Conservation (phyloP, 2,113 vertebrate genomes). For the Anhinga anhinga region DNA sequence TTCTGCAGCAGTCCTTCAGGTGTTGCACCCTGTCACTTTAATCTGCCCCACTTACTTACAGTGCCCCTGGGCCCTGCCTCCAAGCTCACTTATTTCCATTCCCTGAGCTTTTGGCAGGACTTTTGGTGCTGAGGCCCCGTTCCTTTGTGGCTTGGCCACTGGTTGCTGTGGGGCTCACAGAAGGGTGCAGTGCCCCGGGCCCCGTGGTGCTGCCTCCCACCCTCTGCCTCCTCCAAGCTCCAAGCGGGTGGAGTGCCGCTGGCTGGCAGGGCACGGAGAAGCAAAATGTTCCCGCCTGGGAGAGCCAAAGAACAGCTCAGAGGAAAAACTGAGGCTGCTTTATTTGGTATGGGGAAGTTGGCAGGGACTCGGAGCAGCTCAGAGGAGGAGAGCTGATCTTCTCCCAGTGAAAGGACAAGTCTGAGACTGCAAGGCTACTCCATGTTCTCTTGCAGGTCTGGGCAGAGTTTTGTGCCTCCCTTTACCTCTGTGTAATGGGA, state of each 20-base stretch:
- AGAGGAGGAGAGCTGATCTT: background rate
- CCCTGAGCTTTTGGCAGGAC: background rate
- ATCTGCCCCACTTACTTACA: background rate
- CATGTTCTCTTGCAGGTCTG: background rate
- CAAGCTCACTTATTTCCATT: background rate
- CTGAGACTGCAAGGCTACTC: background rate
- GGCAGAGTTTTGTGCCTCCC: background rate
- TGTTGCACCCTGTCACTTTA: background rate
- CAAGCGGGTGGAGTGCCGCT: background rate
- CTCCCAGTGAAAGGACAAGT: background rate
- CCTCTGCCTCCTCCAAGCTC: background rate
- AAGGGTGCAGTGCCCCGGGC: background rate
- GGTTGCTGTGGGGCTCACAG: background rate
- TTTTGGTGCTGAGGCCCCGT: background rate
- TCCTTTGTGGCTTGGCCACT: background rate
- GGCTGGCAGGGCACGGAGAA: background rate
- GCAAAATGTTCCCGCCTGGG: background rate
- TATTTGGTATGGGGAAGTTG: background rate
- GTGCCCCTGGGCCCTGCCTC: background rate
- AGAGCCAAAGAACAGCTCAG: slow-evolving; percentile 46
- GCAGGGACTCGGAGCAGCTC: background rate
- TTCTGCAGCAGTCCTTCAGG: background rate
- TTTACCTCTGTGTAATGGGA: background rate
- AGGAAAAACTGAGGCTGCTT: slow-evolving; percentile 49
- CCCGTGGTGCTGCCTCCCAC: background rate